These are phyloP conservation scores for Galago senegalensis DNA, from an alignment of 2,797 vertebrate genomes.

Conservation along the genomic window DNA sequence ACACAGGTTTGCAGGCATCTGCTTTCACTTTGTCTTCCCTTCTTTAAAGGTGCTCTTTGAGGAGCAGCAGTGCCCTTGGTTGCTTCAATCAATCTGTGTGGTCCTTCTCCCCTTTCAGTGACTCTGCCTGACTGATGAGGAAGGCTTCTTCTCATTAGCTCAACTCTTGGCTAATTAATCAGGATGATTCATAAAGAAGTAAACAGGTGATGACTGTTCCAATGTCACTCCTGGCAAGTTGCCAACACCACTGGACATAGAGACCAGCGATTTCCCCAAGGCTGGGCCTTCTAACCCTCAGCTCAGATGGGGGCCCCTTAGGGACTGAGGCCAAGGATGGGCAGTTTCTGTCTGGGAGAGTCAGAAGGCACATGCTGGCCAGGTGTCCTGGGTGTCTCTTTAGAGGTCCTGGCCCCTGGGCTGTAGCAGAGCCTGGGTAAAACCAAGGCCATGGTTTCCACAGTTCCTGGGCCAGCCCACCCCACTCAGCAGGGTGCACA, in stretches of 20 bases:
- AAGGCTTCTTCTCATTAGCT: neutral
- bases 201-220: neutral
- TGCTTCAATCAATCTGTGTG: neutral
- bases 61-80: neutral
- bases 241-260: neutral
- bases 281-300: neutral
- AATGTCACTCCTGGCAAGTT: neutral
- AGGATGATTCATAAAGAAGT: neutral
- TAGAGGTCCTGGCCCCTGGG: neutral
- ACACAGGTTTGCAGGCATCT: fast-evolving
- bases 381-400: neutral
- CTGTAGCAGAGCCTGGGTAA: neutral
- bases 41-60: neutral
- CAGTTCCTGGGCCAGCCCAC: neutral
- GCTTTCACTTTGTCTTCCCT: neutral
- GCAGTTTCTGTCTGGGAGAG: neutral
- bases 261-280: neutral
- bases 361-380: neutral
- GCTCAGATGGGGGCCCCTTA: neutral
- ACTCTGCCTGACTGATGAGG: neutral
- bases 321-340: no score
- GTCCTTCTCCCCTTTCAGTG: neutral
- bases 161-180: neutral
- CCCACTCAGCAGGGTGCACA: neutral
- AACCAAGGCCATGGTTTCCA: neutral